phyloP scores from a whole-genome alignment of 37 sponge, comb jelly and placozoan species.

The Cliona cf. orientalis region DNA sequence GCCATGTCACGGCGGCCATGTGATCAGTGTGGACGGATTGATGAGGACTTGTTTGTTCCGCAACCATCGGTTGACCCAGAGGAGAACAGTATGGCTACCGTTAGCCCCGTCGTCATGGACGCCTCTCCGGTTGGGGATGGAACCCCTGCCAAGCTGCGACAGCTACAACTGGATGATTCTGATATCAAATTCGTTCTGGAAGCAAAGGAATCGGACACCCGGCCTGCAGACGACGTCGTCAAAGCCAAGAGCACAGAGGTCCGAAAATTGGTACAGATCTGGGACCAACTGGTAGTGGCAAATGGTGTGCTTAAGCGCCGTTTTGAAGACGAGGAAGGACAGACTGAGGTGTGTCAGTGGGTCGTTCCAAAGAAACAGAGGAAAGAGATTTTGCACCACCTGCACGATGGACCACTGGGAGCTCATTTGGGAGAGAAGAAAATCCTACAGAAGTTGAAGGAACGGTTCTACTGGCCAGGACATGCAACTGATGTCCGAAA shows the following conservation, averaged over 20 bases:
- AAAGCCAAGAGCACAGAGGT: constrained; percentile 8
- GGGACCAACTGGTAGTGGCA: constrained; percentile 32
- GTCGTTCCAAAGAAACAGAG: constrained; percentile 17
- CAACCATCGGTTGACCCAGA: not conserved
- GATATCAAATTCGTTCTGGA: not conserved
- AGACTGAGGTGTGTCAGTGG: not conserved
- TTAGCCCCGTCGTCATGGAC: too few species aligned
- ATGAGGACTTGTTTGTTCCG: not conserved
- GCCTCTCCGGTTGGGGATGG: not conserved
- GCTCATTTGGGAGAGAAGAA: constrained; percentile 46
- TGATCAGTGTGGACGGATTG: constrained; percentile 18
- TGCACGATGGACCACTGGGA: constrained; percentile 7
- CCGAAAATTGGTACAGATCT: constrained; percentile 23
- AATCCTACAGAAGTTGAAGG: constrained; percentile 35
- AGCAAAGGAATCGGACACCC: not conserved
- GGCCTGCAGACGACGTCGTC: constrained; percentile 14
- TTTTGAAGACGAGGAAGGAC: not conserved
- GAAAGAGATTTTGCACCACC: not conserved
- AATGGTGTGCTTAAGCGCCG: constrained; percentile 12
- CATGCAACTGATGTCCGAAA: constrained; percentile 14
- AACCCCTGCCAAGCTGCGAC: constrained; percentile 10
- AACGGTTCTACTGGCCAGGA: constrained; percentile 63
- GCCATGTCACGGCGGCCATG: constrained; percentile 23
- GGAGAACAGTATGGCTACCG: too few species aligned
- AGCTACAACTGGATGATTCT: constrained; percentile 22